These are phyloP conservation scores for Vanacampus margaritifer DNA, from an alignment of 2,113 vertebrate species.

Conservation along the genomic window DNA sequence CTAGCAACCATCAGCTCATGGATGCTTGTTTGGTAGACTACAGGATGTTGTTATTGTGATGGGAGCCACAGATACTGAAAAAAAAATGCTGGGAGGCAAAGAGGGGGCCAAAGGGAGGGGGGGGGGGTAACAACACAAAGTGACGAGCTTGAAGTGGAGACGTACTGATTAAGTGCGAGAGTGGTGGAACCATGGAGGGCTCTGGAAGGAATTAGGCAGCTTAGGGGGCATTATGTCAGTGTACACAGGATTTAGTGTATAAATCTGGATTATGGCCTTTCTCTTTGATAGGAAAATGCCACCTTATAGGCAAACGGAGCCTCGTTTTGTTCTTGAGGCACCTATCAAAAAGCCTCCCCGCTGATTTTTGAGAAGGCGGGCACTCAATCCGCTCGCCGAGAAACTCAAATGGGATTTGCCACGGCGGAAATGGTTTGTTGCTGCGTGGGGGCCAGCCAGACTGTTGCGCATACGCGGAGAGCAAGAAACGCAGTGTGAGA, in stretches of 20 bases:
- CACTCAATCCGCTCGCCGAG: slow-evolving; percentile 42
- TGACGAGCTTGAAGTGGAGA: slow-evolving; percentile 38
- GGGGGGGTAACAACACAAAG: slow-evolving; percentile 5
- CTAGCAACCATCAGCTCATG: slow-evolving; percentile 64
- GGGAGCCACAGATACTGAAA: slow-evolving; percentile 11
- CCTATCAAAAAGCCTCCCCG: slow-evolving; percentile 57
- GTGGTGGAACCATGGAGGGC: slow-evolving; percentile 58
- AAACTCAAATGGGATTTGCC: slow-evolving; percentile 54
- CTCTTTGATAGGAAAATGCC: slow-evolving; percentile 69
- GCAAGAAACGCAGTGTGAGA: neutral
- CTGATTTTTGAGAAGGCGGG: slow-evolving; percentile 55
- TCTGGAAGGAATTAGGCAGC: slow-evolving; percentile 69
- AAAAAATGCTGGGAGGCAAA: neutral
- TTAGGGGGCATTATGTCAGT: slow-evolving; percentile 74
- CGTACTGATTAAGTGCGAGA: slow-evolving; percentile 18
- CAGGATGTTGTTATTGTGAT: slow-evolving; percentile 44
- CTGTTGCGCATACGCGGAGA: slow-evolving; percentile 2
- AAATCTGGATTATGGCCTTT: slow-evolving; percentile 73
- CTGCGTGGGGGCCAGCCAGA: slow-evolving; percentile 29
- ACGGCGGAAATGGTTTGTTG: slow-evolving; percentile 25
- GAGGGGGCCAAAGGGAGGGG: slow-evolving; percentile 3
- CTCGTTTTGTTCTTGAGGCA: slow-evolving; percentile 55
- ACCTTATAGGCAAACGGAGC: slow-evolving; percentile 59
- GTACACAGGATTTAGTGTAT: slow-evolving; percentile 70
- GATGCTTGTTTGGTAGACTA: slow-evolving; percentile 48